These are phyloP conservation scores for Semnornis frantzii DNA, from an alignment of 2,113 vertebrate species.

Conservation along the genomic window DNA sequence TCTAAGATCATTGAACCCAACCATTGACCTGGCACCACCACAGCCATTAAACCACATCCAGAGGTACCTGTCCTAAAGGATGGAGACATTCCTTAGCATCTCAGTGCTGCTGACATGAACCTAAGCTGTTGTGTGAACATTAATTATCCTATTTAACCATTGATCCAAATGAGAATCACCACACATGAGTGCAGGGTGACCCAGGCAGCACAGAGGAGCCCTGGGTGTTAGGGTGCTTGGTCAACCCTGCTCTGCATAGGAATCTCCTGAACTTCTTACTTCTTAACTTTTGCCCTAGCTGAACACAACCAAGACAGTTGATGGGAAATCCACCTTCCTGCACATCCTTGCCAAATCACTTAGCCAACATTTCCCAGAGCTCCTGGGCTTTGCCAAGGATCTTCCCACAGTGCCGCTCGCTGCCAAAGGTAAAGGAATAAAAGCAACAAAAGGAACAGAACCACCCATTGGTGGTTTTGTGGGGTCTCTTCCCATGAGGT, in stretches of 20 bases:
- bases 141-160: neutral
- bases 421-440: conserved; percentile 88
- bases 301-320: conserved; percentile 96
- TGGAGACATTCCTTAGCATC: neutral
- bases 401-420: conserved; percentile 92
- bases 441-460: too few relatives aligned
- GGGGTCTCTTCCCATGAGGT: neutral
- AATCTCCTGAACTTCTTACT: neutral
- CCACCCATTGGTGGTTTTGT: too few relatives aligned
- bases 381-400: conserved; percentile 93
- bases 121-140: neutral
- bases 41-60: too few relatives aligned
- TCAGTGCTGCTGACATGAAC: rapidly evolving
- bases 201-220: neutral
- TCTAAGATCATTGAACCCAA: too few relatives aligned
- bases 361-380: conserved; percentile 97
- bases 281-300: conserved; percentile 76
- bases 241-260: neutral
- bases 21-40: too few relatives aligned
- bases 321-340: conserved; percentile 97
- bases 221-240: neutral
- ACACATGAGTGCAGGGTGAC: rapidly evolving
- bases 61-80: neutral
- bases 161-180: neutral
- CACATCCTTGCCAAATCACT: conserved; percentile 98